Base-by-base conservation (phyloP, 2,888 invertebrate species). In the Calliopum simillimum region DNA sequence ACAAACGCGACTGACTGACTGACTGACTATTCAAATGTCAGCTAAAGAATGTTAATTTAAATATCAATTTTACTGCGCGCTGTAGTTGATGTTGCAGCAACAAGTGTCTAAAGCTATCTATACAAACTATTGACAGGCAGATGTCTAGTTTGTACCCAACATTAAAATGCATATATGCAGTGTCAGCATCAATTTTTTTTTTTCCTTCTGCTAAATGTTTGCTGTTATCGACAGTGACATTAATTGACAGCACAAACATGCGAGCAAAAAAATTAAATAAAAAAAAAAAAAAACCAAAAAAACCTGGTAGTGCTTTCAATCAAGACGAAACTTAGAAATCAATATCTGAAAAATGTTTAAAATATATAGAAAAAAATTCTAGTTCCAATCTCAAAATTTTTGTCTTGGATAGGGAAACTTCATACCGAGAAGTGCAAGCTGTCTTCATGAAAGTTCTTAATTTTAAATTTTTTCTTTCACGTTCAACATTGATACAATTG, bases 21-120 rank as follows among this genome's bases (percentile, higher is more conserved):
- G 21, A 23, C 21, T 14, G 33, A 58, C 58, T 56, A 58, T 66
- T 58, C 63, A 56, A 47, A 69, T 69, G 69, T 64, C 64, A 64
- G 49, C 43, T n/a, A 25, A 69, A 58, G 59, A 69, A 65, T 61
- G 59, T 61, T 70, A 65, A 70, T 65, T 70, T 70, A 70, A 70
- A 70, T 61, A 70, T 70, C 70, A 66, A 66, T 66, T 23, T 44
- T 4, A 55, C 21, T 47, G 46, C 19, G 21, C 61, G 61, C 44
- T 8, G 41, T 16, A 44, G 33, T 25, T 19, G 47, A 33, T 67
- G 56, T 56, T 55, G 41, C 51, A 51, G 11, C 19, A 16, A 21
- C 19, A 16, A 43, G 8, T 46, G 55, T 46, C 44, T 8, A 33
- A 33, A 33, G 33, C 33, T 33, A 33, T 33, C 33, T 8, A 33